phyloP scores from a whole-genome alignment of 2,113 vertebrate species.

The Oryzias javanicus region DNA sequence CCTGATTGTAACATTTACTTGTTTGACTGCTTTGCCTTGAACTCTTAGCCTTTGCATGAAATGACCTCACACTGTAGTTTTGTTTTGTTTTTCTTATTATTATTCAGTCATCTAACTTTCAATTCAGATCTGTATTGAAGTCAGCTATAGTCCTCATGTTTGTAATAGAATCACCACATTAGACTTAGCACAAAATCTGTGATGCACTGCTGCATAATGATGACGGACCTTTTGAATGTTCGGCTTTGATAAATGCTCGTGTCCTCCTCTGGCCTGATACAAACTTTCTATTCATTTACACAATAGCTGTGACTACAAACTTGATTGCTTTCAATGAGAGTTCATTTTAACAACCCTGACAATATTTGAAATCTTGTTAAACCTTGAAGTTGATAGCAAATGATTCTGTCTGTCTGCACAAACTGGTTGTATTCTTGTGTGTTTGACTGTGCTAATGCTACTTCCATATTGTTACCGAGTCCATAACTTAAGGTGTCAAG shows the following conservation, averaged over 20 bases:
- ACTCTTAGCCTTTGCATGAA: neutral
- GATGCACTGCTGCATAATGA: neutral
- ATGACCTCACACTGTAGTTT: too few species aligned
- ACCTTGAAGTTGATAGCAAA: too few species aligned
- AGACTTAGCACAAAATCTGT: neutral
- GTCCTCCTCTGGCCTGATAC: neutral
- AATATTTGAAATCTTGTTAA: too few species aligned
- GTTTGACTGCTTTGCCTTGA: constrained; percentile 22
- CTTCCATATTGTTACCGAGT: neutral
- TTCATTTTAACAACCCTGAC: too few species aligned
- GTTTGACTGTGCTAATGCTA: neutral
- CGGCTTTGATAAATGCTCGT: neutral
- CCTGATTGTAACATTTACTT: constrained; percentile 4
- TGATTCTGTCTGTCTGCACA: too few species aligned
- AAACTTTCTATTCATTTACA: neutral
- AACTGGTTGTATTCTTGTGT: too few species aligned
- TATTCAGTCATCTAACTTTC: too few species aligned
- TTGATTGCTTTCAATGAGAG: neutral
- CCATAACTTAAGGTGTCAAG: neutral
- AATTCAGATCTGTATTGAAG: neutral
- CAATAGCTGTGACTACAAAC: neutral
- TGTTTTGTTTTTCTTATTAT: too few species aligned
- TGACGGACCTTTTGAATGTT: neutral
- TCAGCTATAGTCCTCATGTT: constrained; percentile 5
- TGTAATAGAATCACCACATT: constrained; percentile 1